Evolutionary conservation across 1,140 invertebrate genomes (phyloP), one percentile per base, ranked within the genome.

Genomic region (Bradynema listronoti): DNA sequence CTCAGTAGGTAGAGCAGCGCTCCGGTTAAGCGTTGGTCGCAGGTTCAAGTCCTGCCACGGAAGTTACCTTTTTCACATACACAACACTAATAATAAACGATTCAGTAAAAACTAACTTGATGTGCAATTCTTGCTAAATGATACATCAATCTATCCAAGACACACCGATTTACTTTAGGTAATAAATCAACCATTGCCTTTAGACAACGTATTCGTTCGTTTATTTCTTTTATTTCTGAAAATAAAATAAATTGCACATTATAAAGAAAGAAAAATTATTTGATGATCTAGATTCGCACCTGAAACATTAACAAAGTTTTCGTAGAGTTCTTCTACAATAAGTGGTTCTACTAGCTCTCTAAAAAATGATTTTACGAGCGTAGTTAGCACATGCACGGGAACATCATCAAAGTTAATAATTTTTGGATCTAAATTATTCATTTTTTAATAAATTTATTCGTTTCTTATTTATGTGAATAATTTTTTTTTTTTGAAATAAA

Each of bases 341-440:
- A 95, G 79, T 14, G 91, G 91, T 79, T 94, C 91, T 2, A 89
- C 87, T 83, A 94, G 86, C 74, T 93, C 90, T 25, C 90, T 83
- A 73, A 94, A 87, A 80, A 92, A 92, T 42, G 84, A 84, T 80
- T 95, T 95, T 16, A 95, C 81, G n/a, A 91, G 87, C 16, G 89
- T 88, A 0, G 90, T 87, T 34, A 92, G 80, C 4, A 93, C 89
- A 80, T 94, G 91, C 46, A 94, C 86, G 42, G 86, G 85, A 56
- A 81, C 81, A 36, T 83, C 80, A 39, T 81, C 79, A 52, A 83
- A 80, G 58, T 80, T 75, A 32, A 84, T 74, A 16, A 84, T 81
- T 52, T 87, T 85, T 51, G 83, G 83, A 36, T 80, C 81, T 74
- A 34, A 52, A 67, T 50, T 33, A 50, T 3, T 3, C 27, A 19